Percentiles rank a stretch among this genome's conserved stretches.
These are phyloP conservation scores for Miniopterus natalensis DNA, from an alignment of 2,113 vertebrate species.

Conservation along the genomic window DNA sequence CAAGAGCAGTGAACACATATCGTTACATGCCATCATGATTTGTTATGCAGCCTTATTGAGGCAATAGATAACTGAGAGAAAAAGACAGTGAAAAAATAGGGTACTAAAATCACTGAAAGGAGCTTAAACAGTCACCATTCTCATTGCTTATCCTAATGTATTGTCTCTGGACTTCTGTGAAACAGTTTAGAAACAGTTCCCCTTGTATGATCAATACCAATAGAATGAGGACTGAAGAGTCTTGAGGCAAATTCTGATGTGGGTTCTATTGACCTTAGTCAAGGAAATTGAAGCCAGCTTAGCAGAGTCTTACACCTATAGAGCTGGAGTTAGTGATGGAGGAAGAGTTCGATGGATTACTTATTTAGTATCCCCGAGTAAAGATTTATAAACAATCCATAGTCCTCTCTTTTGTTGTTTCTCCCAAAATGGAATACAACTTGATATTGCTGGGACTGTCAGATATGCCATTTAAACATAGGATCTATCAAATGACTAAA, in stretches of 20 bases:
- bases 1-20: not conserved
- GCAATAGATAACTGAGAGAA: not conserved
- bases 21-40: not conserved
- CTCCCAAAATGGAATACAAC: constrained; percentile 42
- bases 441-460: not conserved
- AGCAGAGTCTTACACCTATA: not conserved
- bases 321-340: not conserved
- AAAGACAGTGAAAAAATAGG: not conserved
- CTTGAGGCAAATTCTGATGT: constrained; percentile 54
- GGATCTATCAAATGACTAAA: constrained; percentile 14
- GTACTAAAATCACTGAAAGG: not conserved
- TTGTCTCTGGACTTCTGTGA: not conserved
- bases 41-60: not conserved
- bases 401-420: constrained; percentile 48
- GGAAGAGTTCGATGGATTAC: constrained; percentile 38
- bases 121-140: not conserved
- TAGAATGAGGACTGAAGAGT: not conserved
- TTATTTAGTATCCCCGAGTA: constrained; percentile 20
- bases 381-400: constrained; percentile 68
- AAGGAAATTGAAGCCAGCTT: constrained; percentile 50
- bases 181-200: not conserved
- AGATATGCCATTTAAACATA: constrained; percentile 46
- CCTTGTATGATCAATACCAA: constrained; percentile 32
- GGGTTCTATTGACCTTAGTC: constrained; percentile 32
- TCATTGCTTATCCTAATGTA: not conserved